Evolutionary conservation across 2,888 invertebrate genomes (phyloP).

Genomic region (Limnephilus lunatus): DNA sequence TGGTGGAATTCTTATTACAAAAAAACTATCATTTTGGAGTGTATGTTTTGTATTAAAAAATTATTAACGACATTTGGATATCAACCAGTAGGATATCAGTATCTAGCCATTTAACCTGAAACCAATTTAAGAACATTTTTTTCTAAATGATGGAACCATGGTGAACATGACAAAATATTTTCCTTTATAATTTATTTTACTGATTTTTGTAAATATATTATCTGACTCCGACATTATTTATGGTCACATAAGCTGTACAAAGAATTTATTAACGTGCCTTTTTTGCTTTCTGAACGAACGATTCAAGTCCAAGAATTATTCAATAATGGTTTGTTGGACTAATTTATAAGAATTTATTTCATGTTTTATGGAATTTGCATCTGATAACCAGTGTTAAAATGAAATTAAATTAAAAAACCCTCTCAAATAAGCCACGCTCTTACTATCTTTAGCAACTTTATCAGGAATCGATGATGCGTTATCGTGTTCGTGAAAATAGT

Average conservation of each 20-base stretch:
- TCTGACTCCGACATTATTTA: background rate
- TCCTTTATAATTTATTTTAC: background rate
- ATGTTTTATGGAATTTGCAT: background rate
- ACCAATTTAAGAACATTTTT: too few species aligned
- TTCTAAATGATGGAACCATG: too few species aligned
- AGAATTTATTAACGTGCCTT: background rate
- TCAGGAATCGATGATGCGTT: background rate
- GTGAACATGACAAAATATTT: background rate
- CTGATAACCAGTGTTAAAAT: background rate
- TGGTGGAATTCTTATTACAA: too few species aligned
- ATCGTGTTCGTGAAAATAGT: background rate
- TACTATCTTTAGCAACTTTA: background rate
- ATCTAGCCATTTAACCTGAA: too few species aligned
- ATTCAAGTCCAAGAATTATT: background rate
- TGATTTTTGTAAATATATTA: background rate
- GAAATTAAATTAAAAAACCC: background rate
- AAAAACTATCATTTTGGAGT: too few species aligned
- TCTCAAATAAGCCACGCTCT: background rate
- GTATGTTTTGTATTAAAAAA: too few species aligned
- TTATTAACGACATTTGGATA: too few species aligned
- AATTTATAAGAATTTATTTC: background rate
- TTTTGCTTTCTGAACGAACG: background rate
- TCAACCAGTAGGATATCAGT: too few species aligned
- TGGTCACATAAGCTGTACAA: background rate
- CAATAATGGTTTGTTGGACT: background rate